Evolutionary conservation across 2,113 vertebrate species (phyloP), one percentile per base, ranked within the genome.

Genomic region (Sporophila hypoxantha): DNA sequence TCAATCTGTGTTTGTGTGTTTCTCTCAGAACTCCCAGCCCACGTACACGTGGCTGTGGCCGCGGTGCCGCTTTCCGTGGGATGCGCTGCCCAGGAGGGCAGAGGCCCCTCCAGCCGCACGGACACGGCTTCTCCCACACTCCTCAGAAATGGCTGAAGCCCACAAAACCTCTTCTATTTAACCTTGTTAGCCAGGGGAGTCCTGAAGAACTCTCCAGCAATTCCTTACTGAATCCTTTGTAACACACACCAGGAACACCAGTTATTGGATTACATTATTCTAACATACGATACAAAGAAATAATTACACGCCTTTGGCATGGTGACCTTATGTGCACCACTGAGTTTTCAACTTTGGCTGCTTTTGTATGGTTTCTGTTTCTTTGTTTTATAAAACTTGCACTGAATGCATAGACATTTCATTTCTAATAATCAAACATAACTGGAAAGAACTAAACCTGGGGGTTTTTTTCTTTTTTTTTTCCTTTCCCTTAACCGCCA

Each of bases 21-120:
- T 73, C 52, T 41, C 47, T 49, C 6, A 1, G 2, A 67, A 47
- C 27, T 47, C 47, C 56, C 52, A 12, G 36, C 5, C 59, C 2
- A 0, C 6, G 18, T 1, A 64, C 2, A 1, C 6, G 19, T 1
- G 67, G 49, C 1, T n/a, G 75, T 4, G 77, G 11, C 6, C 5
- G 6, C 30, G 53, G 26, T 15, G 55, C 78, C 39, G 2, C 59
- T 11, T 12, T 4, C 49, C 50, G 3, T 4, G 83, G 41, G 59
- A 64, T 23, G 57, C 26, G 27, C 66, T 32, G 42, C 47, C 1
- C 3, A 8, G 3, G 18, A 27, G 19, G 0, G 5, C 77, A 11
- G 27, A 3, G 42, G 27, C 27, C 30, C 27, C n/a, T 21, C 22
- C 53, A 5, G 30, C 62, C 2, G 2, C 64, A 9, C 3, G 2